Base-by-base conservation (phyloP, 2,888 invertebrate species). In the Mermis nigrescens region DNA sequence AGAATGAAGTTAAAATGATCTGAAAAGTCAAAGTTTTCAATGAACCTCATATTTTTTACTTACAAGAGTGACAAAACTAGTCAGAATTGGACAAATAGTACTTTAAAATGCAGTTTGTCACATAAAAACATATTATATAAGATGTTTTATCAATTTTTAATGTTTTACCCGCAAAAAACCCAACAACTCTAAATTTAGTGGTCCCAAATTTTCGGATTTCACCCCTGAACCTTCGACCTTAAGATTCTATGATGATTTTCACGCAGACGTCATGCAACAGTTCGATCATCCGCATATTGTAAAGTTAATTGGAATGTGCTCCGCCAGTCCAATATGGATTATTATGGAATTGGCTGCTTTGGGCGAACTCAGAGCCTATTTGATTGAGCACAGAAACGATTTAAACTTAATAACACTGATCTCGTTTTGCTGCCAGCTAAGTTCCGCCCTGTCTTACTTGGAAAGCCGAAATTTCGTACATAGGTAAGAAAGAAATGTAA, bases 231-330 rank as follows among this genome's bases (percentile, higher is more conserved):
- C n/a, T n/a, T n/a, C n/a, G n/a, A n/a, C n/a, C n/a, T n/a, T n/a
- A n/a, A n/a, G n/a, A n/a, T n/a, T n/a, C n/a, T n/a, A n/a, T n/a
- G n/a, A n/a, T n/a, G 24, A 19, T 53, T 53, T 27, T 60, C 38
- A 67, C 68, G 7, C 78, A 94, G 92, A 90, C 76, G 90, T 92
- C 70, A 95, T 98, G 95, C 91, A 94, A 74, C 91, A 94, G 75
- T 95, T 98, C 77, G 91, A 94, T 62, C 95, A 98, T 76, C 90
- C 90, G 7, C 92, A 98, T 75, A 98, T 98, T 65, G 88, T 98
- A 67, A 84, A 88, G 60, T 76, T 98, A 66, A 86, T 95, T 65
- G 95, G 95, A 0, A 86, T 95, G 61, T 94, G 94, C 75, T 87
- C 89, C 52, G 82, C 84, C 38, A 83, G 85, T 31, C 94, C 95